Conservation (phyloP, 2,113 vertebrate species). For the Myotis brandtii region DNA sequence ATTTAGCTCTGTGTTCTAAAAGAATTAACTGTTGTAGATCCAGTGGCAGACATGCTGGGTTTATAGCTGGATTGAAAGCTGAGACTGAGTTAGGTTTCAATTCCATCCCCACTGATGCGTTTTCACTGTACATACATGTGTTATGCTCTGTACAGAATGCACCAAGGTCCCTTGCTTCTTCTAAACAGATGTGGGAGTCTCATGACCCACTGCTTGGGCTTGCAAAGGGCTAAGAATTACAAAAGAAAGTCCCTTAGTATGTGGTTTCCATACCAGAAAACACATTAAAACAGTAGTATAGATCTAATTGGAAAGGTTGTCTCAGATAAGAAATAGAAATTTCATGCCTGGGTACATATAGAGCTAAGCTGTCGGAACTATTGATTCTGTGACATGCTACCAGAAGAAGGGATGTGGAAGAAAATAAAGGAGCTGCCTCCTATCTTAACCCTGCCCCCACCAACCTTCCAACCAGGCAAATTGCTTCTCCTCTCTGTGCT, state of each 20-base stretch:
- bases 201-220: background rate
- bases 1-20: background rate
- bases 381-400: background rate
- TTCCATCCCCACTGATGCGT: background rate
- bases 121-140: accelerated
- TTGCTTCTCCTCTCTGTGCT: background rate
- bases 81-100: background rate
- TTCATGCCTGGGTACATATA: background rate
- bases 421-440: background rate
- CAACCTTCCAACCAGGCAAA: background rate
- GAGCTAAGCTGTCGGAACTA: background rate
- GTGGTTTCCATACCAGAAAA: constrained; percentile 28
- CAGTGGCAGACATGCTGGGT: background rate
- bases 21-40: background rate
- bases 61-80: background rate
- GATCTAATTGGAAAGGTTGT: background rate
- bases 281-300: background rate
- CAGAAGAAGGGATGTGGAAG: background rate
- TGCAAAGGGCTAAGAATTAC: constrained; percentile 25
- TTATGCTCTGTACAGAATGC: background rate
- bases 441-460: background rate
- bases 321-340: background rate
- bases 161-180: background rate
- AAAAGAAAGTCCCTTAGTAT: background rate
- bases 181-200: background rate